Percentiles rank a stretch among this genome's conserved stretches.
phyloP scores from a whole-genome alignment of 2,113 vertebrate genomes.

The Miniopterus natalensis region DNA sequence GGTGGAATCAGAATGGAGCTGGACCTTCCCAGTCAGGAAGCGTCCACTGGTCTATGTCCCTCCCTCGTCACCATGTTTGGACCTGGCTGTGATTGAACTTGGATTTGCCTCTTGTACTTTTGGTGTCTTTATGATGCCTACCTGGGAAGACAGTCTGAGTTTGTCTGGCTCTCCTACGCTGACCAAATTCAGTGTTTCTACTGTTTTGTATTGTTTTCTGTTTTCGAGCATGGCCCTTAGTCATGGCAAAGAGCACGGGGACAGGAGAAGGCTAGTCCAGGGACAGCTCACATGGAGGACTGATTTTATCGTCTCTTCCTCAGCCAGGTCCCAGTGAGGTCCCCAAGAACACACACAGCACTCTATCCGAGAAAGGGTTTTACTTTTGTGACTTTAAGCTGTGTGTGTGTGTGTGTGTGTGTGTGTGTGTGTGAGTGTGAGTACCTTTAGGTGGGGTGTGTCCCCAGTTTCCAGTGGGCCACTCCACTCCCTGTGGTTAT shows the following conservation, averaged over 20 bases:
- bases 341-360: not conserved
- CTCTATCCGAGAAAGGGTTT: not conserved
- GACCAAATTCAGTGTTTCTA: not conserved
- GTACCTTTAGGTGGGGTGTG: not conserved
- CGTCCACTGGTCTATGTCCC: accelerated
- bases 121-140: not conserved
- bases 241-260: not conserved
- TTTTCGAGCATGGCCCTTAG: not conserved
- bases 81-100: not conserved
- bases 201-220: not conserved
- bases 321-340: too few relatives aligned
- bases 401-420: not conserved
- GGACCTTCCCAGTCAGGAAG: constrained; percentile 10
- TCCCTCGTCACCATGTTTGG: not conserved
- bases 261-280: too few relatives aligned
- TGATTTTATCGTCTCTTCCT: not conserved
- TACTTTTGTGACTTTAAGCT: not conserved
- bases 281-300: not conserved
- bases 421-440: not conserved
- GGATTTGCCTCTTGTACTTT: not conserved
- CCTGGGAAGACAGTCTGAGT: not conserved
- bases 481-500: not conserved
- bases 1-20: not conserved
- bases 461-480: not conserved
- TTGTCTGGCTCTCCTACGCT: not conserved